These are phyloP conservation scores for Fragum sueziense DNA, from an alignment of 2,888 invertebrate species.

Conservation along the genomic window DNA sequence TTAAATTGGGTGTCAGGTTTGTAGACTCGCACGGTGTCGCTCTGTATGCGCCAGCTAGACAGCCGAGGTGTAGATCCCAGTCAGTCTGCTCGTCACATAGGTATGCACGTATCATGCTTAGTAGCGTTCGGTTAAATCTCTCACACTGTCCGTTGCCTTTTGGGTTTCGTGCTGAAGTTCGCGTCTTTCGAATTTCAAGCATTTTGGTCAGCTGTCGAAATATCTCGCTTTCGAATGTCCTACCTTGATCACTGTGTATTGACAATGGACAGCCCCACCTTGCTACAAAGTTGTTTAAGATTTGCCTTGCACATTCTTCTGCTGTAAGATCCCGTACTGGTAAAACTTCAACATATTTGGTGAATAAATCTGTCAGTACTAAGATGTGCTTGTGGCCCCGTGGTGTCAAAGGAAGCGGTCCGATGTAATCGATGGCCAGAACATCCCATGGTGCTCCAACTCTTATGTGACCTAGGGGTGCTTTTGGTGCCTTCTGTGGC, in stretches of 20 bases:
- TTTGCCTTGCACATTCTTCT: slow-evolving; percentile 28
- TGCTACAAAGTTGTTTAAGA: slow-evolving; percentile 34
- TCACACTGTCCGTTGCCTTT: slow-evolving; percentile 49
- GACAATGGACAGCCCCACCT: slow-evolving; percentile 32
- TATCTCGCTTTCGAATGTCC: slow-evolving; percentile 41
- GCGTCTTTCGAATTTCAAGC: slow-evolving; percentile 39
- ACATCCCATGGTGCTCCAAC: slow-evolving; percentile 85
- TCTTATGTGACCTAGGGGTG: slow-evolving; percentile 87
- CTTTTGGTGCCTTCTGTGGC: not conserved
- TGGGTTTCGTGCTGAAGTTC: slow-evolving; percentile 45
- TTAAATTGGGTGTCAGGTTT: slow-evolving; percentile 48
- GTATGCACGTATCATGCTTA: slow-evolving; percentile 50
- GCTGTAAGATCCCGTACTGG: slow-evolving; percentile 42
- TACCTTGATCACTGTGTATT: slow-evolving; percentile 41
- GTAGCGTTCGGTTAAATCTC: slow-evolving; percentile 47
- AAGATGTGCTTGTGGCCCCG: slow-evolving; percentile 43
- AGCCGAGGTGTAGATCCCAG: slow-evolving; percentile 53
- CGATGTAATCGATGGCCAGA: slow-evolving; percentile 36
- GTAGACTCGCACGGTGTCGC: slow-evolving; percentile 47
- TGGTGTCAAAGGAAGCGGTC: slow-evolving; percentile 41
- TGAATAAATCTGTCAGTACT: slow-evolving; percentile 44
- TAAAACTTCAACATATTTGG: slow-evolving; percentile 40
- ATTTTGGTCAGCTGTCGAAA: slow-evolving; percentile 31
- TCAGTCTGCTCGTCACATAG: slow-evolving; percentile 29
- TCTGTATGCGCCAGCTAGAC: slow-evolving; percentile 50